Base-by-base conservation (phyloP, 2,113 vertebrate species). In the Rhinogobius similis region DNA sequence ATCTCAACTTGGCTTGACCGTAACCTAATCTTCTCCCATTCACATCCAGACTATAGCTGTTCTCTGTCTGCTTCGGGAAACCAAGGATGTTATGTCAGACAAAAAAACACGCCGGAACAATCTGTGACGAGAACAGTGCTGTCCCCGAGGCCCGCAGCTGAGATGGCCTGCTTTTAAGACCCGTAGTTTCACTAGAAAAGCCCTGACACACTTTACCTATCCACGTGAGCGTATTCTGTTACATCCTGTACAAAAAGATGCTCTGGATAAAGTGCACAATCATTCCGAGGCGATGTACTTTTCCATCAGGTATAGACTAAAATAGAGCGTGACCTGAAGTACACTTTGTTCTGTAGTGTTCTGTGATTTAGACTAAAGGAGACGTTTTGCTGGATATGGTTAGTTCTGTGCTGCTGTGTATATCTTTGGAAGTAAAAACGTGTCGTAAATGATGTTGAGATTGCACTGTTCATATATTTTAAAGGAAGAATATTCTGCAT, bases 201-300 rank as follows among this genome's bases (percentile, higher is more conserved):
- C 76, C 39, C 78, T 86, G 82, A 86, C 85, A 88, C 66, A 79
- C 85, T 83, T 88, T 78, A 70, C 16, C 44, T 27, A 70, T 65
- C 73, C 59, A 69, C 43, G 68, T 80, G 72, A 52, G 82, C 73
- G 66, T 6, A 71, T 68, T 55, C 71, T 27, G 48, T 81, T 67
- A 53, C 61, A 32, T 53, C 61, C 20, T 7, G n/a, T 53, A 13
- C 53, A 1, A 48, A 27, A 44, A 4, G 13, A 29, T 20, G 53
- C 38, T 32, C 23, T 24, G 21, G 61, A 39, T 21, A 41, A 39
- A 39, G 32, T 7, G 27, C 56, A 59, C 7, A 32, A 32, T 59
- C 13, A 10, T 27, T 29, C 16, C 14, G 3, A 5, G 26, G 1
- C 36, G 18, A 18, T 36, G 58, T 61, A 61, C 27, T 61, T 61